These are phyloP conservation scores for Falco punctatus DNA, from an alignment of 2,113 vertebrate species.

Conservation along the genomic window DNA sequence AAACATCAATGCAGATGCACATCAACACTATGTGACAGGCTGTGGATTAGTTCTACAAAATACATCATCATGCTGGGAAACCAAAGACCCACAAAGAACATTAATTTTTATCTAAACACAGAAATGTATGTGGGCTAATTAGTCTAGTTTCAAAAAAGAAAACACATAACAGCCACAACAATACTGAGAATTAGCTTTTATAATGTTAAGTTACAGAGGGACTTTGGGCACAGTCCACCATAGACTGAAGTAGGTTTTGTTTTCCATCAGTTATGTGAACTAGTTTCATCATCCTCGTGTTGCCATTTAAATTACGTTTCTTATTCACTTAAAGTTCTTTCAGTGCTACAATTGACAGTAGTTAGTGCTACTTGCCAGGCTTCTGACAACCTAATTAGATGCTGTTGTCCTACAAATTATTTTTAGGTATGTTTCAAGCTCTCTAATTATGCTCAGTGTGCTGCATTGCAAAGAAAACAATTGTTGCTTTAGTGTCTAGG, in stretches of 20 bases:
- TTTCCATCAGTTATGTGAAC: slow-evolving; percentile 27
- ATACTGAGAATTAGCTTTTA: slow-evolving; percentile 8
- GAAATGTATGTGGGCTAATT: neutral
- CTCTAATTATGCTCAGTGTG: neutral
- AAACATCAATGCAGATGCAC: neutral
- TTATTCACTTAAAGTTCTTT: slow-evolving; percentile 28
- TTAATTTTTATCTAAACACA: slow-evolving; percentile 24
- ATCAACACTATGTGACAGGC: neutral
- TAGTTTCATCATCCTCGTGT: neutral
- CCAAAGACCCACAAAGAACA: neutral
- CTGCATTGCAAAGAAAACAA: neutral
- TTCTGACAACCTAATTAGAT: slow-evolving; percentile 29
- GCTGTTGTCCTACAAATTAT: slow-evolving; percentile 45
- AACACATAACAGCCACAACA: neutral
- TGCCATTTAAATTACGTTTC: slow-evolving; percentile 32
- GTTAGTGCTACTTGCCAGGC: neutral
- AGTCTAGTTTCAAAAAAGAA: neutral
- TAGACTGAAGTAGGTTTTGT: slow-evolving; percentile 40
- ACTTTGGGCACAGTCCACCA: neutral
- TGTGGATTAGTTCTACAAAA: neutral
- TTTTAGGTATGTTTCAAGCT: slow-evolving; percentile 12
- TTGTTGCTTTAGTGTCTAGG: neutral
- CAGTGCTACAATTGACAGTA: neutral
- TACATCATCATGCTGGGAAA: neutral
- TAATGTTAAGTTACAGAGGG: neutral